Evolutionary conservation across 2,113 vertebrate species (phyloP).

Genomic region (Chaetodon auriga): DNA sequence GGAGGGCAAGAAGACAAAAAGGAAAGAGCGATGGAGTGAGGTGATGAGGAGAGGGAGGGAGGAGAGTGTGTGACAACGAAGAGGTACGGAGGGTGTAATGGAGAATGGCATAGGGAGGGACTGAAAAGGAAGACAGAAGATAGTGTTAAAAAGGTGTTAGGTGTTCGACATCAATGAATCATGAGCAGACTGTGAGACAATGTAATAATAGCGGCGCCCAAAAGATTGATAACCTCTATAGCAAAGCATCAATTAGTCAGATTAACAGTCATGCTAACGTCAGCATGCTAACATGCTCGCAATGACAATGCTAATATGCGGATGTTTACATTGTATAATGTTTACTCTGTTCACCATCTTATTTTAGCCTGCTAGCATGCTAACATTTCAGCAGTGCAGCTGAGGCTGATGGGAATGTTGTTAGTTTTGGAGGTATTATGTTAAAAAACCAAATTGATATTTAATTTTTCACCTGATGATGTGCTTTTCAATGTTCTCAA

Average conservation of each 20-base stretch:
- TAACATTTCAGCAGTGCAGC: too few species aligned
- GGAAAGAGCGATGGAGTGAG: conserved; percentile 26
- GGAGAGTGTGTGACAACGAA: conserved; percentile 33
- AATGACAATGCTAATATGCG: too few species aligned
- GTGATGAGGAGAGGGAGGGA: conserved; percentile 34
- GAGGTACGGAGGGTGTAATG: conserved; percentile 29
- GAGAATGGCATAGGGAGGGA: conserved; percentile 6
- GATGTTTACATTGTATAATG: too few species aligned
- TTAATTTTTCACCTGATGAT: too few species aligned
- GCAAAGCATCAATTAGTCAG: not conserved
- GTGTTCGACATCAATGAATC: conserved; percentile 48
- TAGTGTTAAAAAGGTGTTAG: conserved; percentile 33
- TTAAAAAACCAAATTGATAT: too few species aligned
- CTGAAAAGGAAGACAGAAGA: conserved; percentile 25
- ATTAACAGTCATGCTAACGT: too few species aligned
- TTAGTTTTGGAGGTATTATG: too few species aligned
- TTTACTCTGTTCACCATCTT: too few species aligned
- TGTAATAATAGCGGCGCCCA: conserved; percentile 39
- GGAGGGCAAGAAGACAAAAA: conserved; percentile 39
- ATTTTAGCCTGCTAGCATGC: too few species aligned
- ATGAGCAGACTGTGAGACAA: conserved; percentile 43
- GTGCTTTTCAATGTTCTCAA: too few species aligned
- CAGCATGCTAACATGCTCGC: too few species aligned
- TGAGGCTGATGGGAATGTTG: too few species aligned
- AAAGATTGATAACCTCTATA: conserved; percentile 19